phyloP scores from a whole-genome alignment of 2,888 invertebrate genomes.

The Ypsolopha scabrella region DNA sequence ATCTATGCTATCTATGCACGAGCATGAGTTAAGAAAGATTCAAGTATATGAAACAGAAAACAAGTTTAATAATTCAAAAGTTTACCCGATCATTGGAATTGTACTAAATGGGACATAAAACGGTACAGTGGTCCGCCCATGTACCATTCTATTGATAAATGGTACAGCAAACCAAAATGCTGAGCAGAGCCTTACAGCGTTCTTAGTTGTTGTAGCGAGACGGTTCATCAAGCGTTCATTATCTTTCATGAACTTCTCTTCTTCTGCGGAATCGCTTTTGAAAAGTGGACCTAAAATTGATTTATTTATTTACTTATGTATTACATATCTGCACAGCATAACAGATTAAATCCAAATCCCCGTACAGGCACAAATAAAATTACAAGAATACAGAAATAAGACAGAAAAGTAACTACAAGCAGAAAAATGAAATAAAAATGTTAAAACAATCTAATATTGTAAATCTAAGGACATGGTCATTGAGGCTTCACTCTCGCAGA shows the following conservation, averaged over 20 bases:
- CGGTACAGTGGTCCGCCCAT: not conserved
- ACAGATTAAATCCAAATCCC: no score
- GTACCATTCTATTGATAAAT: not conserved
- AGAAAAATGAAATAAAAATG: no score
- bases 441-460: no score
- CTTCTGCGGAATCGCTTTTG: not conserved
- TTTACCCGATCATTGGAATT: not conserved
- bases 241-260: conserved; percentile 2
- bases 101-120: conserved; percentile 4
- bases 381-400: no score
- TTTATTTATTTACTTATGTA: no score
- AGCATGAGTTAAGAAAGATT: no score
- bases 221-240: not conserved
- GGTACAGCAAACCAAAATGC: conserved; percentile 2
- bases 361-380: no score
- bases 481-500: no score
- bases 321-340: no score
- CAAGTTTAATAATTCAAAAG: not conserved
- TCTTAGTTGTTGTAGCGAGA: not conserved
- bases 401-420: no score
- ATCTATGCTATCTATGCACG: no score
- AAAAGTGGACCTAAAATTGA: conserved; percentile 3
- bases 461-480: no score
- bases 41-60: not conserved
- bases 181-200: not conserved